Base-by-base conservation (phyloP, 2,888 invertebrate species). In the Loripinus fragilis region DNA sequence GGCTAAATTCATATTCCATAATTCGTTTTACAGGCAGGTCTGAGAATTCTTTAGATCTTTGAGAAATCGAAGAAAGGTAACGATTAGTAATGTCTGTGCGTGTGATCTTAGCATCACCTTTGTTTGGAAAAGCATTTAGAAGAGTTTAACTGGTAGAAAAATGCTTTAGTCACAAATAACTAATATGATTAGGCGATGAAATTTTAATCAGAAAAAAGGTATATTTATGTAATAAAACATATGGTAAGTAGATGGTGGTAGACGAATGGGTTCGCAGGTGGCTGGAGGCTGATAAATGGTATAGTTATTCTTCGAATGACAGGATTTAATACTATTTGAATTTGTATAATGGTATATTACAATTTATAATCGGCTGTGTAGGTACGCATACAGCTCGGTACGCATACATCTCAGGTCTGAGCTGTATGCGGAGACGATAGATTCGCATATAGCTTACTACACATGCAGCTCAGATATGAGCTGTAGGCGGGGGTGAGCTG, bases 41-140 rank as follows among this genome's bases (percentile, higher is more conserved):
- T 60, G 60, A 60, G 60, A 60, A 60, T 60, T 60, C 60, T 60
- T 60, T 20, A 60, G 60, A 60, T 60, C 60, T 60, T 60, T 60
- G 30, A 60, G 33, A 60, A 60, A 60, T 60, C 20, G 60, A 60
- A 60, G 60, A 60, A 33, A 60, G 60, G 60, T 60, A 60, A 33
- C 33, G 60, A 60, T 60, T 33, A 33, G 60, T 60, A 60, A 33
- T 60, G 60, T 60, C 60, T 60, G 60, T 60, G 23, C 33, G 33
- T 33, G 12, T 60, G 60, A 60, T 60, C 60, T 60, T 20, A 33
- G 60, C 17, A 30, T 60, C 20, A 60, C 60, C 60, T 60, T 33
- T 33, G 33, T 33, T 17, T 60, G 60, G 30, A 33, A 60, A 60
- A 60, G n/a, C 33, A 33, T 60, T 60, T 60, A 60, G 20, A 30